Conservation (phyloP, 2,888 invertebrate species). For the Lasioglossum villosulum region DNA sequence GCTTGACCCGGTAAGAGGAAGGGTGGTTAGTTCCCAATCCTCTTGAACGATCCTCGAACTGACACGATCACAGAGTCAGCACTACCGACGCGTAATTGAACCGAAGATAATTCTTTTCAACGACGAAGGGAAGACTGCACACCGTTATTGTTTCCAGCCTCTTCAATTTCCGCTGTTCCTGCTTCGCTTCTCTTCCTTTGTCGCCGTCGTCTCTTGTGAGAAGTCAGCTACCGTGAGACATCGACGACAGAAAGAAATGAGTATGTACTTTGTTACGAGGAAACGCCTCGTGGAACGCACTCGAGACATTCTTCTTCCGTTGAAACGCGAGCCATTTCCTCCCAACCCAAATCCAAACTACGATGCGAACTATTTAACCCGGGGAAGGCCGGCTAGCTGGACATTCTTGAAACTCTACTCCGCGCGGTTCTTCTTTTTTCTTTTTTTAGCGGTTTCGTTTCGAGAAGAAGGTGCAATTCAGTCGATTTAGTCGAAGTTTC, state of each 20-base stretch:
- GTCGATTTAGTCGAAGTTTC: not conserved
- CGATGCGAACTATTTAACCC: slow-evolving; percentile 29
- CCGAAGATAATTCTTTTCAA: slow-evolving; percentile 45
- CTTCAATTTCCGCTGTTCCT: slow-evolving; percentile 46
- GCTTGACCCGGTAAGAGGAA: not conserved
- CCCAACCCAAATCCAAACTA: slow-evolving; percentile 52
- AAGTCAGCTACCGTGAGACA: slow-evolving; percentile 57
- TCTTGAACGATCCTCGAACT: slow-evolving; percentile 17
- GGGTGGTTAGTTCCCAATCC: slow-evolving; percentile 16
- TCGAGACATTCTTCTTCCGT: slow-evolving; percentile 60
- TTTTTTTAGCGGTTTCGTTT: not conserved
- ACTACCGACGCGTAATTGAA: slow-evolving; percentile 58
- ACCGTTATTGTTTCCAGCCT: slow-evolving; percentile 48
- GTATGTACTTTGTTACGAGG: slow-evolving; percentile 52
- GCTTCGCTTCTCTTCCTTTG: slow-evolving; percentile 39
- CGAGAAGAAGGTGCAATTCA: not conserved
- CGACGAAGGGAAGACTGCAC: slow-evolving; percentile 27
- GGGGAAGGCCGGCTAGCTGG: slow-evolving; percentile 3
- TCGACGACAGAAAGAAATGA: slow-evolving; percentile 49
- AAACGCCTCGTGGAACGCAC: slow-evolving; percentile 54
- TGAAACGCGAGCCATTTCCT: slow-evolving; percentile 59
- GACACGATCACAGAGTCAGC: slow-evolving; percentile 38
- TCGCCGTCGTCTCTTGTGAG: slow-evolving; percentile 41
- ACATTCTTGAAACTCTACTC: not conserved
- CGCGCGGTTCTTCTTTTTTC: not conserved